Base-by-base conservation (phyloP, 2,888 invertebrate genomes). In the Bruchidius siliquastri region DNA sequence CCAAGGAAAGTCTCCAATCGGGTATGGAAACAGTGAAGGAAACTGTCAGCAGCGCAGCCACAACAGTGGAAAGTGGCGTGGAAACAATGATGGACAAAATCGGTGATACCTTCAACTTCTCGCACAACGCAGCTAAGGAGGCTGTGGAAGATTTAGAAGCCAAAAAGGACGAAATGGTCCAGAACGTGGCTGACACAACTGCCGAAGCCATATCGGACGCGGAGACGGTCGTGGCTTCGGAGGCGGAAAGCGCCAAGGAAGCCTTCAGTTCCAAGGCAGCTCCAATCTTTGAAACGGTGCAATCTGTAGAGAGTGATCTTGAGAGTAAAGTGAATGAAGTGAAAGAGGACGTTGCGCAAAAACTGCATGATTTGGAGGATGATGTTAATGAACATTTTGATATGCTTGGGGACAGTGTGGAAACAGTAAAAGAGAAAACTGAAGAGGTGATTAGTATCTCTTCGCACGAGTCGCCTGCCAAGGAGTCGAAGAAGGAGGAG, bases 1-100 rank as follows among this genome's bases (percentile, higher is more conserved):
- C 83, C 4, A 82, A 83, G 76, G 85, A 85, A 8, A 83, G 82
- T 3, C 75, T 85, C 18, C 77, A 77, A 30, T 78, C 81, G 1
- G 84, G 84, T 67, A 80, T 85, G 73, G 85, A 83, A n/a, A 80
- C 83, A 66, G 82, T 86, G 3, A 86, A 86, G 77, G 83, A 82
- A 22, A 82, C 84, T 3, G 79, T 86, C 72, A 82, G 82, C 68
- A 80, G 82, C 0, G 85, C 83, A 3, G 78, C 85, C 6, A 80
- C 78, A 22, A 82, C 82, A 2, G 86, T 85, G 0, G 86, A 84
- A 79, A 81, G 83, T 72, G 82, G 84, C 22, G 79, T 86, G 30
- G 84, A 82, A 26, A 76, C 83, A 0, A 82, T 84, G 0, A 80
- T 85, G 21, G 82, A 81, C 3, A 86, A 85, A 81, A 82, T 86